Evolutionary conservation across 1,140 invertebrate species (phyloP).

Genomic region (Drosophila subpulchrella): DNA sequence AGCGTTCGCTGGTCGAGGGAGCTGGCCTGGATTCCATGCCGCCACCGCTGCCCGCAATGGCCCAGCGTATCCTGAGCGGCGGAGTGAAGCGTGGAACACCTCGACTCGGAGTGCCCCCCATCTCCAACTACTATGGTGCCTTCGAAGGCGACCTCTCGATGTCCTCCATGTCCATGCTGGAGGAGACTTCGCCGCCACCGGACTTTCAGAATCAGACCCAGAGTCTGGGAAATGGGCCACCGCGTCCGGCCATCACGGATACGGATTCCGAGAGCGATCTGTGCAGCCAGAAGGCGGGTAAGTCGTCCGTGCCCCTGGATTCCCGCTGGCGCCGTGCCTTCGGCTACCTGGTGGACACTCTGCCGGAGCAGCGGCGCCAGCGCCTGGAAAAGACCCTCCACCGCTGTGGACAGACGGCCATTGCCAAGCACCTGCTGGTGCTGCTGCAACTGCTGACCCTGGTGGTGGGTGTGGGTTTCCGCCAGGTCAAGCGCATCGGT

Average conservation of each 20-base stretch:
- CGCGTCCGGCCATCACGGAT: slow-evolving; percentile 1
- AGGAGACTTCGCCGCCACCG: neutral
- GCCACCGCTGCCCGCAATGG: slow-evolving; percentile 6
- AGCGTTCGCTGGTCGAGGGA: slow-evolving; percentile 15
- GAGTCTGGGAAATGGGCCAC: neutral
- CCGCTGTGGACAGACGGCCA: neutral
- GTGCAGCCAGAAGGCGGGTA: neutral
- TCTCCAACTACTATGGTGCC: slow-evolving; percentile 4
- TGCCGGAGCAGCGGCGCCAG: slow-evolving; percentile 33
- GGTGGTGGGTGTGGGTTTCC: neutral
- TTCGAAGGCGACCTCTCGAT: slow-evolving; percentile 2
- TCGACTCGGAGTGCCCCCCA: neutral
- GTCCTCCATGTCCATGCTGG: neutral
- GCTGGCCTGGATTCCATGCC: slow-evolving; percentile 19
- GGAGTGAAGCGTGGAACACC: neutral
- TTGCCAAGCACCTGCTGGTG: slow-evolving; percentile 32
- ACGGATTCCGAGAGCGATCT: slow-evolving; percentile 56
- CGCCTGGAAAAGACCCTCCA: slow-evolving; percentile 10
- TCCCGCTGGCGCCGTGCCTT: slow-evolving; percentile 15
- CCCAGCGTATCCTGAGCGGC: slow-evolving; percentile 19
- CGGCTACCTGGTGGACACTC: slow-evolving; percentile 15
- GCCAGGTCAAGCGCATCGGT: neutral
- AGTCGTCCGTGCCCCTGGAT: neutral
- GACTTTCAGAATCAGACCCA: neutral
- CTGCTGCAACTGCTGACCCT: slow-evolving; percentile 40